A percentile compares a stretch with the other conserved stretches of the same genome.
Evolutionary conservation across 2,888 invertebrate genomes (phyloP).

Genomic region (Sylvicola fuscatus): DNA sequence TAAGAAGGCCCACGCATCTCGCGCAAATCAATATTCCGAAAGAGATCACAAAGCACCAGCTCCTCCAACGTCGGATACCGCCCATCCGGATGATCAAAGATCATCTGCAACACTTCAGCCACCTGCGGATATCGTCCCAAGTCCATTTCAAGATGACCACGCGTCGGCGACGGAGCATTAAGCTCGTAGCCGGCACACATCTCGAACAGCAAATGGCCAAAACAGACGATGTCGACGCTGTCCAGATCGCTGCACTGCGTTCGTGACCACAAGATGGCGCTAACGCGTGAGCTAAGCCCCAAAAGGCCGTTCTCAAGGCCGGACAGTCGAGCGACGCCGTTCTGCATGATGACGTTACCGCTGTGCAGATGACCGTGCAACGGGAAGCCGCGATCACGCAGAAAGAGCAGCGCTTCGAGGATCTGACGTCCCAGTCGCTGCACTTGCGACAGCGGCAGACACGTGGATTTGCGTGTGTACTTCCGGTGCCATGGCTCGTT

Average conservation of each 20-base stretch:
- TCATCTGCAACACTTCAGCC: slow-evolving; percentile 53
- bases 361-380: slow-evolving; percentile 72
- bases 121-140: slow-evolving; percentile 53
- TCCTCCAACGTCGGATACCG: slow-evolving; percentile 60
- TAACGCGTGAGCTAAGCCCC: slow-evolving; percentile 39
- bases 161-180: slow-evolving; percentile 49
- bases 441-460: slow-evolving; percentile 57
- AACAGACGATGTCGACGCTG: slow-evolving; percentile 43
- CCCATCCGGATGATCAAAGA: slow-evolving; percentile 46
- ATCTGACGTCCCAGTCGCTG: slow-evolving; percentile 76
- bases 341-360: slow-evolving; percentile 79
- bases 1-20: slow-evolving; percentile 70
- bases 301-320: slow-evolving; percentile 72
- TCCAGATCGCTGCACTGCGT: slow-evolving; percentile 24
- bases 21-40: slow-evolving; percentile 70
- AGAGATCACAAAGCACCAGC: slow-evolving; percentile 61
- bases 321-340: slow-evolving; percentile 74
- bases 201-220: slow-evolving; percentile 75
- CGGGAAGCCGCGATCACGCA: slow-evolving; percentile 74
- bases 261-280: slow-evolving; percentile 31
- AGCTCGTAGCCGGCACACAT: slow-evolving; percentile 78
- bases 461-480: slow-evolving; percentile 44
- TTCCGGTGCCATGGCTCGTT: slow-evolving; percentile 60
- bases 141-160: slow-evolving; percentile 48
- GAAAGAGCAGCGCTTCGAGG: slow-evolving; percentile 64